Evolutionary conservation across 2,888 invertebrate genomes (phyloP).

Genomic region (Coleophora flavipennella): DNA sequence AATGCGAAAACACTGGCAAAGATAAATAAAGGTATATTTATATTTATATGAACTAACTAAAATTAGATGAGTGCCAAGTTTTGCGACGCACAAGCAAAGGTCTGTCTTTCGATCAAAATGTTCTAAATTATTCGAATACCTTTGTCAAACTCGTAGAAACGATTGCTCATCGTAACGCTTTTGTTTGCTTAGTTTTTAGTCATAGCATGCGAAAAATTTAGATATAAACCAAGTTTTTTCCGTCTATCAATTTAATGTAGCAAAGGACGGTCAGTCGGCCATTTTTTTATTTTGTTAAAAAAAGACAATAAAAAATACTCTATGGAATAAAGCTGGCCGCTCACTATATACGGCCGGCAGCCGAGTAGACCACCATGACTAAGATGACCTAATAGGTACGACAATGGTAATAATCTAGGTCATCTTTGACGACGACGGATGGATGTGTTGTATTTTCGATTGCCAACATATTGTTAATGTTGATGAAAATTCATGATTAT

Average conservation of each 20-base stretch:
- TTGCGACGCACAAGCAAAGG: conserved; percentile 7
- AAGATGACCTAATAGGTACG: too few species aligned
- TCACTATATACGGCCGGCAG: too few species aligned
- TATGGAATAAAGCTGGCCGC: too few species aligned
- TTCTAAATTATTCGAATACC: conserved; percentile 44
- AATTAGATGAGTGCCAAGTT: conserved; percentile 1
- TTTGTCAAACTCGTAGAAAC: conserved; percentile 39
- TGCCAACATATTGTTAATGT: too few species aligned
- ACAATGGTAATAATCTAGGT: too few species aligned
- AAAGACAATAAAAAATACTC: too few species aligned
- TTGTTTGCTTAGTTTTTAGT: conserved; percentile 4
- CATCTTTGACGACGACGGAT: too few species aligned
- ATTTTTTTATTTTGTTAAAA: background rate
- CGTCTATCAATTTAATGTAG: background rate
- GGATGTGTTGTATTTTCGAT: too few species aligned
- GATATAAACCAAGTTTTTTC: background rate
- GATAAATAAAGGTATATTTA: conserved; percentile 64
- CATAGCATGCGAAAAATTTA: conserved; percentile 2
- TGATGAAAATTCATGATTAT: too few species aligned
- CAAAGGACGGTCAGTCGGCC: background rate
- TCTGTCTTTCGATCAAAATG: too few species aligned
- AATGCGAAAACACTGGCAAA: conserved; percentile 85
- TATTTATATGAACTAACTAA: conserved; percentile 31
- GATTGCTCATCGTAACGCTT: conserved; percentile 36
- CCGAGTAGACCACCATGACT: too few species aligned